Evolutionary conservation across 2,113 vertebrate genomes (phyloP), one percentile per base, ranked within the genome.

Genomic region (Chionis minor): DNA sequence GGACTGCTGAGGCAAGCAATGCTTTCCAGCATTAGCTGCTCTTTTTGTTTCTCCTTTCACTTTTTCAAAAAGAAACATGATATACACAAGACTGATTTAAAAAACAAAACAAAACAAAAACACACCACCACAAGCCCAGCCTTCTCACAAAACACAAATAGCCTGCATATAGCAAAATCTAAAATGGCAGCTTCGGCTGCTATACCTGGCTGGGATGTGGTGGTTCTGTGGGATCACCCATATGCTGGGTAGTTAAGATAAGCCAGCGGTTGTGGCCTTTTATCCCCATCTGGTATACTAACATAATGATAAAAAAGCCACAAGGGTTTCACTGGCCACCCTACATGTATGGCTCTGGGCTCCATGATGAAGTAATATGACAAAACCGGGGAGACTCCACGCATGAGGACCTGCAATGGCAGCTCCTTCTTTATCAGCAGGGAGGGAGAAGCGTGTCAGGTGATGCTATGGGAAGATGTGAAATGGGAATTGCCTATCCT

Each of bases 401-500:
- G 5, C 4, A 1, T 42, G 21, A 93, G 19, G 12, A 78, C 21
- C 32, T 21, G 40, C 0, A 0, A 51, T 32, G 72, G 45, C 4
- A 17, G 71, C 33, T 79, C 27, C 20, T 63, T 69, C 58, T 96
- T 69, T 74, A 73, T 70, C 84, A 87, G 28, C 32, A 58, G 42
- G 59, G 40, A 90, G 40, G 33, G 22, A 38, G 16, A 58, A 86
- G 21, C 3, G 4, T 0, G 2, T 20, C 9, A 47, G 38, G 15
- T 4, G 15, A 15, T 4, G 12, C 28, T 54, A 40, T 42, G 40
- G 16, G 35, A 90, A 89, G 74, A 93, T 4, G 22, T 24, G 22
- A 10, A 55, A 63, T 3, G 6, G 40, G 58, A 88, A 85, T 56
- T 59, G 27, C 62, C 59, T 67, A 13, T 66, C 65, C 44, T n/a